Evolutionary conservation across 2,797 vertebrate species (phyloP).

Genomic region (Huso huso): DNA sequence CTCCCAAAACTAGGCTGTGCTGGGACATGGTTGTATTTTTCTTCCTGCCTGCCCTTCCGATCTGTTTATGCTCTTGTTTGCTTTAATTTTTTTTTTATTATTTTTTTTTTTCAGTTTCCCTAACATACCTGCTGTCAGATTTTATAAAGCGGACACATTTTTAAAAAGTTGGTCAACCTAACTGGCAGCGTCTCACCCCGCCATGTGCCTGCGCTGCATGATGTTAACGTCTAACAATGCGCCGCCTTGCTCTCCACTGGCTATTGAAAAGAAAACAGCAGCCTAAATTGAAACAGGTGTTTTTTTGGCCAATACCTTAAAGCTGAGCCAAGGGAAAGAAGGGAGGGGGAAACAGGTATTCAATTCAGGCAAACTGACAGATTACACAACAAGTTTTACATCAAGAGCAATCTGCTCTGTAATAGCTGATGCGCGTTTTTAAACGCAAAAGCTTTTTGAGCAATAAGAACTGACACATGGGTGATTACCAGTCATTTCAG

Average conservation of each 20-base stretch:
- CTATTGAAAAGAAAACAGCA: slow-evolving; percentile 4
- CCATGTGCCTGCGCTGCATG: not conserved
- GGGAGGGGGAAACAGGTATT: slow-evolving; percentile 1
- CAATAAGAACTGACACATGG: slow-evolving; percentile 52
- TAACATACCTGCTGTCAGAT: not conserved
- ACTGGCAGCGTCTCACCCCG: slow-evolving; percentile 1
- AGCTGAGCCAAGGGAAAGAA: not conserved
- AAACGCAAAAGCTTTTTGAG: slow-evolving; percentile 20
- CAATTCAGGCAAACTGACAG: slow-evolving; percentile 11
- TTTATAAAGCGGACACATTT: not conserved
- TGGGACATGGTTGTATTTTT: too few relatives aligned
- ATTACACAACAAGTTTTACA: slow-evolving; percentile 10
- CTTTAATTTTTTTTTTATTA: not conserved
- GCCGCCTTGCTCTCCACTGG: slow-evolving; percentile 7
- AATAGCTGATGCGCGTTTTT: slow-evolving; percentile 8
- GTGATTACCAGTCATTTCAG: slow-evolving; percentile 41
- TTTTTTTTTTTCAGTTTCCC: not conserved
- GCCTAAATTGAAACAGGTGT: slow-evolving; percentile 19
- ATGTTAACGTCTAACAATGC: slow-evolving; percentile 1
- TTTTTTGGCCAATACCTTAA: not conserved
- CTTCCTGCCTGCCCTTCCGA: too few relatives aligned
- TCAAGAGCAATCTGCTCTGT: slow-evolving; percentile 12
- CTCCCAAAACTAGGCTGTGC: too few relatives aligned
- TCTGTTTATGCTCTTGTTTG: not conserved
- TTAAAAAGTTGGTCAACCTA: not conserved